Percentiles rank a stretch among this genome's conserved stretches.
Evolutionary conservation across 1,140 invertebrate species (phyloP).

Genomic region (Drosophila ogumai): DNA sequence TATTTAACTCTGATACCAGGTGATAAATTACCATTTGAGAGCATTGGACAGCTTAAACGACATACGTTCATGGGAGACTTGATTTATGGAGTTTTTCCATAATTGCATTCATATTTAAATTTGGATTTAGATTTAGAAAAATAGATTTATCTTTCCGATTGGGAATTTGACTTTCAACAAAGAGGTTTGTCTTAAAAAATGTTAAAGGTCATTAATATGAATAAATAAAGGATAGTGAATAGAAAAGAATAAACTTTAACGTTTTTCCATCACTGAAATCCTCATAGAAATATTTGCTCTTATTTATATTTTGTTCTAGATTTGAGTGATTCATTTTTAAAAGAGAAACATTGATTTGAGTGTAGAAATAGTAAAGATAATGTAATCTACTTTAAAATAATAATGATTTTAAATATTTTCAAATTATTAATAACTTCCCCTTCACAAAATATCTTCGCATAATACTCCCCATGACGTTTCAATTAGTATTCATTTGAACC

Average conservation of each 20-base stretch:
- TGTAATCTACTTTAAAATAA: background rate
- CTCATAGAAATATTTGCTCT: no score
- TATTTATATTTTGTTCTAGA: no score
- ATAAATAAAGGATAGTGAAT: background rate
- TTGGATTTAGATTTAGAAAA: constrained; percentile 8
- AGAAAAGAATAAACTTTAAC: background rate
- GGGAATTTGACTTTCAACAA: constrained; percentile 5
- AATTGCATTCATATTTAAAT: constrained; percentile 43
- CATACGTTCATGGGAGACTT: constrained; percentile 25
- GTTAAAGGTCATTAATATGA: constrained; percentile 12
- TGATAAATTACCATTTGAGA: constrained; percentile 29
- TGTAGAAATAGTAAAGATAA: background rate
- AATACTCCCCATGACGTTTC: constrained; percentile 3
- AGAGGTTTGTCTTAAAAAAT: background rate
- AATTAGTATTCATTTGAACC: constrained; percentile 34
- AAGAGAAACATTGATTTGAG: no score
- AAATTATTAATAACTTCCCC: background rate
- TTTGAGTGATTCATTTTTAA: no score
- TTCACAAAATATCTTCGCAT: constrained; percentile 1
- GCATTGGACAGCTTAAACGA: constrained; percentile 31
- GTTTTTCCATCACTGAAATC: background rate
- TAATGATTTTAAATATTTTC: background rate
- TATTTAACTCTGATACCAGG: constrained; percentile 23
- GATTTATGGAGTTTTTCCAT: constrained; percentile 40
- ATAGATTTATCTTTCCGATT: constrained; percentile 15